A percentile compares a stretch with the other conserved stretches of the same genome.
Evolutionary conservation across 2,888 invertebrate species (phyloP).

Genomic region (Acanthosepion pharaonis): DNA sequence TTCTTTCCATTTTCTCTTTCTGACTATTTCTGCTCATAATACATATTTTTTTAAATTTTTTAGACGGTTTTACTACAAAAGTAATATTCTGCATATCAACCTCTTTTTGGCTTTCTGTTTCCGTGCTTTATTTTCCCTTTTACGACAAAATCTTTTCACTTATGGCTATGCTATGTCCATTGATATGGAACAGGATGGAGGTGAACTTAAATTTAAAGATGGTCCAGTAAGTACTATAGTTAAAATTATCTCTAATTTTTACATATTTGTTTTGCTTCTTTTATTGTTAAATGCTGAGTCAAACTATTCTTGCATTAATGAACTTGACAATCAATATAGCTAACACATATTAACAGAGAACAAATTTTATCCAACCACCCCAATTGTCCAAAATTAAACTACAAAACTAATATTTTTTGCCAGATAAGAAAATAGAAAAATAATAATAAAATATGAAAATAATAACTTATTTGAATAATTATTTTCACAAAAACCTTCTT

Average conservation of each 20-base stretch:
- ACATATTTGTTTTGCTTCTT: background rate
- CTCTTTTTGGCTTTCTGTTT: constrained; percentile 40
- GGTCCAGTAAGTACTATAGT: background rate
- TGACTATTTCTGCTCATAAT: no score
- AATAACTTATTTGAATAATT: no score
- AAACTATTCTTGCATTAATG: no score
- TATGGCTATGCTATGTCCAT: background rate
- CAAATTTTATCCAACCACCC: no score
- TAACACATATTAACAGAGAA: no score
- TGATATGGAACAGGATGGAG: constrained; percentile 2
- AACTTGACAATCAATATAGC: no score
- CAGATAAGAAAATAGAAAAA: no score
- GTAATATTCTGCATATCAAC: constrained; percentile 46
- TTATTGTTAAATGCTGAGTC: background rate
- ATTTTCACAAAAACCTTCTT: no score
- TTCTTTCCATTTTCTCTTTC: no score
- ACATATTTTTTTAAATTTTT: background rate
- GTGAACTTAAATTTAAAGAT: constrained; percentile 33
- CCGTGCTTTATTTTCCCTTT: constrained; percentile 14
- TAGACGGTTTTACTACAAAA: constrained; percentile 40
- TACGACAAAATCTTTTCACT: constrained; percentile 44
- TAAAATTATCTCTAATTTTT: background rate
- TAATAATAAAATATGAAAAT: no score
- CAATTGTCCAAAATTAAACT: no score
- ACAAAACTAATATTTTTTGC: no score